Evolutionary conservation across 2,888 invertebrate species (phyloP).

Genomic region (Sphaerophoria rueppellii): DNA sequence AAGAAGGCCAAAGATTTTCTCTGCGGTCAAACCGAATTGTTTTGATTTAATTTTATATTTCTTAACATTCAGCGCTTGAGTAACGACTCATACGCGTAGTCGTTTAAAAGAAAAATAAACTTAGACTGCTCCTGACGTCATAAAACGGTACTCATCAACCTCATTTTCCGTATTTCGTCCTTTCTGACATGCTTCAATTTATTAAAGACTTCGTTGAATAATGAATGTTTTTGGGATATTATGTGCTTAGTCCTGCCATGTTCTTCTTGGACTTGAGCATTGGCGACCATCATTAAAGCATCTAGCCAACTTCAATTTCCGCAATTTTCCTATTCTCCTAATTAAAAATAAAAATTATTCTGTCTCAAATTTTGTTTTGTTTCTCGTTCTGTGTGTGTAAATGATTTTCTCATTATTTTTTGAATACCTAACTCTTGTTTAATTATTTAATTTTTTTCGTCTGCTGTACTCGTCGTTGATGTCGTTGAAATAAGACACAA

Average conservation of each 20-base stretch:
- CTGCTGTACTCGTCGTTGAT: neutral
- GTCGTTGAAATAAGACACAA: constrained; percentile 43
- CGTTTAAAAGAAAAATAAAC: too few relatives aligned
- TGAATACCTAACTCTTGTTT: constrained; percentile 54
- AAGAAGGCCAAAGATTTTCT: neutral
- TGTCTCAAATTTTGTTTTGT: constrained; percentile 35
- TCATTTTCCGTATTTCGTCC: too few relatives aligned
- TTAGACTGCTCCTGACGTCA: too few relatives aligned
- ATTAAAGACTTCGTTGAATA: too few relatives aligned
- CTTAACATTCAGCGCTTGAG: too few relatives aligned
- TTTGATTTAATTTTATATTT: too few relatives aligned
- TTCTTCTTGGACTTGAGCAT: neutral
- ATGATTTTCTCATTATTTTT: constrained; percentile 72
- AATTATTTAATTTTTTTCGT: neutral
- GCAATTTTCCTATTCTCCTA: constrained; percentile 42
- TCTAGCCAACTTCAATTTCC: constrained; percentile 5
- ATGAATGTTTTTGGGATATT: too few relatives aligned
- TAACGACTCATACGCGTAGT: too few relatives aligned
- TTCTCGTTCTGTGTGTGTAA: constrained; percentile 44
- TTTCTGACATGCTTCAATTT: too few relatives aligned
- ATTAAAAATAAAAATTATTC: constrained; percentile 70
- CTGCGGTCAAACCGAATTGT: neutral
- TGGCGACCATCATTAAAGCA: neutral
- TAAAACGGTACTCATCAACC: too few relatives aligned
- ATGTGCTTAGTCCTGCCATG: too few relatives aligned